Evolutionary conservation across 2,797 vertebrate genomes (phyloP).

Genomic region (Tauraco hartlaubi): DNA sequence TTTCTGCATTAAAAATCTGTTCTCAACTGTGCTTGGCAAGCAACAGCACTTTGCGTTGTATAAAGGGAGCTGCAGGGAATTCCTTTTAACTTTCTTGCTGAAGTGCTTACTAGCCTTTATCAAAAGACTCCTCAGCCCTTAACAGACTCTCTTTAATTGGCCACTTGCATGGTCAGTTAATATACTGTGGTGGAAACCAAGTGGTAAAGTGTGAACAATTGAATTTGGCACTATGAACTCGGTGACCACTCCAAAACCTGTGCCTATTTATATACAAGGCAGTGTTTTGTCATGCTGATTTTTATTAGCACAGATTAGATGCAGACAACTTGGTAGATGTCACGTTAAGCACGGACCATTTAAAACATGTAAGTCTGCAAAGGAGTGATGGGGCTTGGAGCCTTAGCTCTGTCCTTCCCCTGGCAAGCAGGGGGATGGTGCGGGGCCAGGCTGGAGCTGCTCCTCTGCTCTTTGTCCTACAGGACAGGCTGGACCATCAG

Average conservation of each 20-base stretch:
- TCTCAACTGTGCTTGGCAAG: neutral
- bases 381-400: rapidly evolving
- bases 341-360: neutral
- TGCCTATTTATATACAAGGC: neutral
- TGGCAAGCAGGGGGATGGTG: rapidly evolving
- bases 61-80: neutral
- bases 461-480: neutral
- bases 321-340: slow-evolving; percentile 7
- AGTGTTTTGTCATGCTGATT: slow-evolving; percentile 67
- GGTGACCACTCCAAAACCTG: neutral
- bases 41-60: neutral
- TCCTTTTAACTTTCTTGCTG: slow-evolving; percentile 39
- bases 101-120: neutral
- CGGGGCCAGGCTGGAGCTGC: neutral
- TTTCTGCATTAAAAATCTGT: neutral
- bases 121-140: slow-evolving; percentile 38
- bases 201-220: slow-evolving; percentile 55
- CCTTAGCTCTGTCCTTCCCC: neutral
- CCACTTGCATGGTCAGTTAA: slow-evolving; percentile 43
- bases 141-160: slow-evolving; percentile 56
- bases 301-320: slow-evolving; percentile 23
- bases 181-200: slow-evolving; percentile 15
- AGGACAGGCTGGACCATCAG: neutral
- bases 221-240: neutral
- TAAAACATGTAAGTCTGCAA: neutral